A percentile compares a stretch with the other conserved stretches of the same genome.
These are phyloP conservation scores for Urocitellus parryii DNA, from an alignment of 2,113 vertebrate genomes.

Conservation along the genomic window DNA sequence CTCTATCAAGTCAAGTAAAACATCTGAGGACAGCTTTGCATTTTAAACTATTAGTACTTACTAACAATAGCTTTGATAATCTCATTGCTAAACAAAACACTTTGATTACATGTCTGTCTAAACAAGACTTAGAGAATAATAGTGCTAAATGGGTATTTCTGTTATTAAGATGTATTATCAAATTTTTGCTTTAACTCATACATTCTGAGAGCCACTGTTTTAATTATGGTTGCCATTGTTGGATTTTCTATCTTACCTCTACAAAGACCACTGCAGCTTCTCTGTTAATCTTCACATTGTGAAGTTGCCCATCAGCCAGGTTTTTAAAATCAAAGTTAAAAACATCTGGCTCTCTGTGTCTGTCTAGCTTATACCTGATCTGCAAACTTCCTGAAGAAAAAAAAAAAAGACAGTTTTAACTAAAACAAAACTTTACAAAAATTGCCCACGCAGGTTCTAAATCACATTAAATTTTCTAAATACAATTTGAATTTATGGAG, in stretches of 20 bases:
- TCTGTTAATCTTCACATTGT: constrained; percentile 85
- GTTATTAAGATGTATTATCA: neutral
- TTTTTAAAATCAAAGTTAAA: constrained; percentile 84
- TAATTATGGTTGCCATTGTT: neutral
- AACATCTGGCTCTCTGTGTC: constrained; percentile 85
- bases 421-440: neutral
- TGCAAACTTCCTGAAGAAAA: constrained; percentile 88
- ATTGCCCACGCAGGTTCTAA: neutral
- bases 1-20: neutral
- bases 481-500: neutral
- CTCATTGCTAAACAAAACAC: neutral
- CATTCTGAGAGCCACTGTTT: neutral
- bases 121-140: neutral
- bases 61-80: neutral
- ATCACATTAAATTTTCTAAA: neutral
- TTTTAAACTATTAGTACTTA: neutral
- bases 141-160: neutral
- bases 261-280: constrained; percentile 80
- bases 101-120: neutral
- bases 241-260: constrained; percentile 80
- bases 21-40: neutral
- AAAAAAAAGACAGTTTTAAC: neutral
- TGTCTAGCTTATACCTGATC: constrained; percentile 87
- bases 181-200: neutral
- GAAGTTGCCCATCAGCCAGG: constrained; percentile 87